Percentiles rank a stretch among this genome's conserved stretches.
Evolutionary conservation across 2,797 vertebrate genomes (phyloP).

Genomic region (Poeciliopsis infans): DNA sequence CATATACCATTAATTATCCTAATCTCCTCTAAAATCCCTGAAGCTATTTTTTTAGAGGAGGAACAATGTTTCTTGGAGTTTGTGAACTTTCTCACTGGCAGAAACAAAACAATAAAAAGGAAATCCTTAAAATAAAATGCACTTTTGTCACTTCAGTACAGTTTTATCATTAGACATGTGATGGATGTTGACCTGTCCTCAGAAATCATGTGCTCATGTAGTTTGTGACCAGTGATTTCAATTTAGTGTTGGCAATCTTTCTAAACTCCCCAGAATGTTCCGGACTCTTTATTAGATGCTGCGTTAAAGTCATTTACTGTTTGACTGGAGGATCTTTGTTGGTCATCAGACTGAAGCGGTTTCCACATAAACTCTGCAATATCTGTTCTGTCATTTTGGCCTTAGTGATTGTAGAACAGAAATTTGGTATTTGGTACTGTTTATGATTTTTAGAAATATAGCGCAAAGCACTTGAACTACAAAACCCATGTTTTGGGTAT

Average conservation of each 20-base stretch:
- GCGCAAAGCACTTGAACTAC: not conserved
- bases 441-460: no score
- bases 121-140: no score
- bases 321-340: conserved; percentile 20
- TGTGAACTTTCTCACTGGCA: not conserved
- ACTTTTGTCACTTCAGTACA: not conserved
- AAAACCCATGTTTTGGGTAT: not conserved
- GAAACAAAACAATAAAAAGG: no score
- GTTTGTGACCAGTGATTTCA: conserved; percentile 18
- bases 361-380: not conserved
- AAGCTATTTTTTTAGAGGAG: not conserved
- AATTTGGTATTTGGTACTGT: no score
- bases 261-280: not conserved
- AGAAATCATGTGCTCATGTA: not conserved
- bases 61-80: not conserved
- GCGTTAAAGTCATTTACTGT: conserved; percentile 24
- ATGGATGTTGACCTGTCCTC: not conserved
- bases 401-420: no score
- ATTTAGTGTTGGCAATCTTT: conserved; percentile 16
- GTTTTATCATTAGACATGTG: not conserved
- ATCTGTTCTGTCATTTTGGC: not conserved
- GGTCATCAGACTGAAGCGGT: conserved; percentile 6
- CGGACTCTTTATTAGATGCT: conserved; percentile 21
- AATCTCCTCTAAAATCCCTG: not conserved
- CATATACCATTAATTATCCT: not conserved